Conservation (phyloP, 2,797 vertebrate species). For the Chelon auratus region DNA sequence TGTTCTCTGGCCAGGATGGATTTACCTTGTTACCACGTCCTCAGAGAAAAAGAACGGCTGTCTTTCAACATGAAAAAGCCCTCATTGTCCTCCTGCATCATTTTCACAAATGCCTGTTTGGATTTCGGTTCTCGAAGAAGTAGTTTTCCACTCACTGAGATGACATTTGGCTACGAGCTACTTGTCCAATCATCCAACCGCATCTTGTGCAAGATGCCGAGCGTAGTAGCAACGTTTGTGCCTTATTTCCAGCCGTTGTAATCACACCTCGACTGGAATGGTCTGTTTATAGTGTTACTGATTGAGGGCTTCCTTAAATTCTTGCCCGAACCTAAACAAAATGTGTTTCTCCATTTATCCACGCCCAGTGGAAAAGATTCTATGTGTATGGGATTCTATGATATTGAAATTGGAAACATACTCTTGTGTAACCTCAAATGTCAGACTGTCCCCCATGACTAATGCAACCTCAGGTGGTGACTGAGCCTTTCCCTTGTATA, state of each 20-base stretch:
- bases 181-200: constrained; percentile 75
- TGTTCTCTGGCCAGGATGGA: constrained; percentile 63
- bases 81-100: constrained; percentile 66
- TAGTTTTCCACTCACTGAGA: constrained; percentile 66
- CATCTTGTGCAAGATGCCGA: constrained; percentile 72
- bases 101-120: constrained; percentile 71
- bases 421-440: constrained; percentile 50
- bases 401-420: constrained; percentile 68
- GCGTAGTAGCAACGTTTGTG: constrained; percentile 64
- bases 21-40: constrained; percentile 67
- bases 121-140: constrained; percentile 69
- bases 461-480: constrained; percentile 51
- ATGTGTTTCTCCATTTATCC: constrained; percentile 75
- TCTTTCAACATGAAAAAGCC: constrained; percentile 61
- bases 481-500: constrained; percentile 39
- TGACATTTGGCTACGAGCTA: constrained; percentile 71
- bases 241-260: constrained; percentile 75
- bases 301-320: constrained; percentile 83
- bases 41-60: constrained; percentile 30
- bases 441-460: constrained; percentile 49
- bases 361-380: constrained; percentile 71
- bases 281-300: constrained; percentile 80
- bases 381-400: constrained; percentile 56
- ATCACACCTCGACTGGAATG: constrained; percentile 78
- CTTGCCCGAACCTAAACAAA: constrained; percentile 80